Base-by-base conservation (phyloP, 2,888 invertebrate genomes). In the Byasa hedistus region DNA sequence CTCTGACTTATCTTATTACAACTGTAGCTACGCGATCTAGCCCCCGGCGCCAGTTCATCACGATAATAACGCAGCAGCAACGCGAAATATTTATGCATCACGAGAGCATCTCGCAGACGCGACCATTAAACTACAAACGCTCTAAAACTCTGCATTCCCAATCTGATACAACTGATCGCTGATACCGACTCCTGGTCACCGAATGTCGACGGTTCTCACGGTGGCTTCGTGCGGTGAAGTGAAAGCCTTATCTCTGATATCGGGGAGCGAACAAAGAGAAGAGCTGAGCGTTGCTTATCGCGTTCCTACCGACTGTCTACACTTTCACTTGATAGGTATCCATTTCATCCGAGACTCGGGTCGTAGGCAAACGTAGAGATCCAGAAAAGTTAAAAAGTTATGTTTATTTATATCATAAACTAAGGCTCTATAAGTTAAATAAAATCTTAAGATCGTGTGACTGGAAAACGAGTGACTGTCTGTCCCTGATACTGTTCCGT, bases 231-330 rank as follows among this genome's bases (percentile, higher is more conserved):
- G 82, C 70, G 72, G 83, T 83, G 78, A 82, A 79, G 87, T 85
- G 86, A 89, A 87, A 89, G 88, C 85, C 82, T 89, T 90, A 90
- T 91, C 91, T 86, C 79, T 79, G 79, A 81, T 86, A 90, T 89
- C 88, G 83, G 82, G 83, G 81, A 84, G 84, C 82, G 81, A 86
- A 91, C 90, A 89, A 91, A 87, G 87, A 79, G 85, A 84, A 84
- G 87, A 89, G 87, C 87, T 83, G 86, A 88, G 82, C 82, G 88
- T 87, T 85, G 80, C 78, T 84, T 89, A 91, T 90, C 90, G 79
- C 78, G 75, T 76, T 76, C 79, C 81, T 80, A 77, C 79, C 78
- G 79, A 84, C 84, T 83, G 84, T 79, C 80, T 78, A 76, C 80
- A 87, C 87, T 88, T 88, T 89, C 88, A 85, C 87, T 85, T 79